Percentiles rank a stretch among this genome's conserved stretches.
Evolutionary conservation across 1,140 invertebrate genomes (phyloP).

Genomic region (Scaptomyza hsui): DNA sequence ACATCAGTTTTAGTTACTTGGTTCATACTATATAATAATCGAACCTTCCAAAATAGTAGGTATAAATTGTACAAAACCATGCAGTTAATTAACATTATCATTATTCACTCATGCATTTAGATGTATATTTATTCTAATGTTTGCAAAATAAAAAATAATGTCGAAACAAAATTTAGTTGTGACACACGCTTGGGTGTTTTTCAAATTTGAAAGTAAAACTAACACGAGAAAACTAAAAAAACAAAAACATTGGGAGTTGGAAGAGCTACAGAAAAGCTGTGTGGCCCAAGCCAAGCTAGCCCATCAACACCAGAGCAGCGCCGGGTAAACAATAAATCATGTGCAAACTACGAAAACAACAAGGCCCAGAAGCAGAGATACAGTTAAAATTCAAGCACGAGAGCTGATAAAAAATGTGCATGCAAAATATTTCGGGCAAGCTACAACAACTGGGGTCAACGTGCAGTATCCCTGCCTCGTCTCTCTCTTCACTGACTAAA

Average conservation of each 20-base stretch:
- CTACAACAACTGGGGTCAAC: conserved; percentile 75
- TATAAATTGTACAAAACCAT: not conserved
- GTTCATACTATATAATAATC: too few species aligned
- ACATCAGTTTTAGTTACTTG: too few species aligned
- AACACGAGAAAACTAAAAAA: not conserved
- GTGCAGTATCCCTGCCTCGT: conserved; percentile 39
- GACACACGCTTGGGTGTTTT: too few species aligned
- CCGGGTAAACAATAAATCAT: conserved; percentile 75
- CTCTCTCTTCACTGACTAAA: not conserved
- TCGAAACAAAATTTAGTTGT: too few species aligned
- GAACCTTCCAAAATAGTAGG: too few species aligned
- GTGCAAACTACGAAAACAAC: conserved; percentile 53
- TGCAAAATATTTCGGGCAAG: conserved; percentile 65
- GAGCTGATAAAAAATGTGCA: conserved; percentile 75
- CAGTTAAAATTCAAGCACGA: conserved; percentile 73
- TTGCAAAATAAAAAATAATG: not conserved
- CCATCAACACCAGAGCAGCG: conserved; percentile 59
- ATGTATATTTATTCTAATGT: not conserved
- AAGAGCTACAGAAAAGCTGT: conserved; percentile 32
- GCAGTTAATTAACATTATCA: not conserved
- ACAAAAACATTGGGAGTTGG: not conserved
- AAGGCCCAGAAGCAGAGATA: conserved; percentile 54
- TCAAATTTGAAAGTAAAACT: not conserved
- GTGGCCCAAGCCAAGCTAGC: conserved; percentile 41
- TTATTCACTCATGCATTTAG: not conserved